Conservation (phyloP, 1,140 invertebrate species). For the Heliconius melpomene region DNA sequence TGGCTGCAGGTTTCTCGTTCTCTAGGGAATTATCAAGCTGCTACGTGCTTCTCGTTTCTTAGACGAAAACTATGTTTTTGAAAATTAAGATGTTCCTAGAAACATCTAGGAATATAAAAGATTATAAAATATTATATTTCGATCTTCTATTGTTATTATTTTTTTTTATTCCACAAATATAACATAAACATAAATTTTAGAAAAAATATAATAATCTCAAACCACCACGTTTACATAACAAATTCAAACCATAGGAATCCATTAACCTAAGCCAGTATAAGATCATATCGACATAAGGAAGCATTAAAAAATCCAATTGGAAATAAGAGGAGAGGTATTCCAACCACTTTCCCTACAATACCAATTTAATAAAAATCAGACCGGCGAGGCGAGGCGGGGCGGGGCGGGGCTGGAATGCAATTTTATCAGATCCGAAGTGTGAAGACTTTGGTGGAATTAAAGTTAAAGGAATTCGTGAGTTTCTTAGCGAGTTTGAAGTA, state of each 20-base stretch:
- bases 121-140: too few species aligned
- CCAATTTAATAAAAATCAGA: constrained; percentile 47
- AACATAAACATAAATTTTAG: too few species aligned
- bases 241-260: background rate
- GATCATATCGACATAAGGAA: background rate
- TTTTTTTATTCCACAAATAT: too few species aligned
- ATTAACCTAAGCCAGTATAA: background rate
- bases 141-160: too few species aligned
- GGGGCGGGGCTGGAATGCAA: constrained; percentile 48
- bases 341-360: constrained; percentile 33
- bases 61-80: background rate
- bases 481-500: constrained; percentile 29
- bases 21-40: background rate
- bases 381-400: background rate
- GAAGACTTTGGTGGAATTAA: constrained; percentile 52
- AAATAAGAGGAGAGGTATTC: background rate
- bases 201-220: too few species aligned
- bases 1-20: background rate
- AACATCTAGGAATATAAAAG: too few species aligned
- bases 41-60: background rate
- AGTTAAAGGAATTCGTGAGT: constrained; percentile 52
- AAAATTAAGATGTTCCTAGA: background rate
- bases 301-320: background rate
- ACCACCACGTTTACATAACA: background rate
- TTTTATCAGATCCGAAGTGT: constrained; percentile 49